phyloP scores from a whole-genome alignment of 1,140 invertebrate species.

The Physella acuta region DNA sequence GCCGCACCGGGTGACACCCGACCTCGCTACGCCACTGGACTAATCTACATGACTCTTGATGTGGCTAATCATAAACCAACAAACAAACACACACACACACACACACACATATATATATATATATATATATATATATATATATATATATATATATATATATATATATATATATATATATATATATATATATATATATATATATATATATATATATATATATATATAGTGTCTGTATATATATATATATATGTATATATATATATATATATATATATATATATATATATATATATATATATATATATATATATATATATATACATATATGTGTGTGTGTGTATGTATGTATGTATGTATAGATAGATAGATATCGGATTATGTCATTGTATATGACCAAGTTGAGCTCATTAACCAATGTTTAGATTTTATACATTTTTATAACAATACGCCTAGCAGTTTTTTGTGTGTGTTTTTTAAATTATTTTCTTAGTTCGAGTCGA shows the following conservation, averaged over 20 bases:
- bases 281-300: neutral
- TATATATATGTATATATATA: neutral
- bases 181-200: neutral
- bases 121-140: conserved; percentile 16
- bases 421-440: too few species aligned
- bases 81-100: neutral
- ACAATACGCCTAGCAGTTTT: too few species aligned
- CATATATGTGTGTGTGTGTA: too few species aligned
- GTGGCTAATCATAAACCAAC: neutral
- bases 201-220: conserved; percentile 2
- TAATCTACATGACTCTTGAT: too few species aligned
- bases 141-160: conserved; percentile 16
- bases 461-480: too few species aligned
- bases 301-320: neutral
- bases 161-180: conserved; percentile 4
- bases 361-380: too few species aligned
- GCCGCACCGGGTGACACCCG: too few species aligned
- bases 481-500: too few species aligned
- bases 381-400: too few species aligned
- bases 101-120: conserved; percentile 10
- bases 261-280: neutral
- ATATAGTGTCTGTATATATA: neutral
- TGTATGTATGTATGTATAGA: too few species aligned
- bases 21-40: too few species aligned
- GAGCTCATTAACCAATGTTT: too few species aligned